Conservation (phyloP, 2,888 invertebrate species). For the Norana najaformis region DNA sequence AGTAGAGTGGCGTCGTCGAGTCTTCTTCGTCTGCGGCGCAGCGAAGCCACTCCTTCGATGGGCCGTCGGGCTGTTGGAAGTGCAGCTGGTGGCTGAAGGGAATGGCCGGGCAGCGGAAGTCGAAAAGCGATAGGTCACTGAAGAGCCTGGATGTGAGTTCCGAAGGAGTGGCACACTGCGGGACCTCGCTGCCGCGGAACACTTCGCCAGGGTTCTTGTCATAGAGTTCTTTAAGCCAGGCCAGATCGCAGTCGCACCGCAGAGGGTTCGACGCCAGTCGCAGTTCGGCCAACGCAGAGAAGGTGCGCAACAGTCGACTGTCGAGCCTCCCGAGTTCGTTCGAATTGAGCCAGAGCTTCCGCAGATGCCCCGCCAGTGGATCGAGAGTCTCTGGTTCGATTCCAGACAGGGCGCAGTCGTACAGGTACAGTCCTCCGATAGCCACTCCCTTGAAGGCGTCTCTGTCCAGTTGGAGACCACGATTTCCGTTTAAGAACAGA, state of each 20-base stretch:
- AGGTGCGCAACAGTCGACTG: conserved; percentile 52
- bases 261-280: conserved; percentile 58
- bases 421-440: conserved; percentile 58
- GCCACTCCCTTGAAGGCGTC: conserved; percentile 56
- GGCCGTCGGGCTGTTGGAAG: background rate
- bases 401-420: conserved; percentile 54
- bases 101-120: conserved; percentile 56
- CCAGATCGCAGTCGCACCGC: conserved; percentile 60
- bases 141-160: conserved; percentile 52
- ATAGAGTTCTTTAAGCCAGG: conserved; percentile 58
- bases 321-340: conserved; percentile 56
- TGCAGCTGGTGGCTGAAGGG: background rate
- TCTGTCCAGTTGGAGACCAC: conserved; percentile 51
- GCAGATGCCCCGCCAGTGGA: conserved; percentile 52
- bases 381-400: conserved; percentile 52
- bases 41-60: background rate
- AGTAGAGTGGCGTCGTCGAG: background rate
- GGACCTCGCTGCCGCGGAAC: conserved; percentile 49
- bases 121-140: conserved; percentile 49
- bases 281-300: conserved; percentile 54
- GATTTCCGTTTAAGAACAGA: conserved; percentile 59
- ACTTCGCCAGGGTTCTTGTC: conserved; percentile 42
- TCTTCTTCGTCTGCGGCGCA: background rate
- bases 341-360: conserved; percentile 57
- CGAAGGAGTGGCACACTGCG: conserved; percentile 54